Evolutionary conservation across 2,797 vertebrate genomes (phyloP), one percentile per base, ranked within the genome.

Genomic region (Prionace glauca): DNA sequence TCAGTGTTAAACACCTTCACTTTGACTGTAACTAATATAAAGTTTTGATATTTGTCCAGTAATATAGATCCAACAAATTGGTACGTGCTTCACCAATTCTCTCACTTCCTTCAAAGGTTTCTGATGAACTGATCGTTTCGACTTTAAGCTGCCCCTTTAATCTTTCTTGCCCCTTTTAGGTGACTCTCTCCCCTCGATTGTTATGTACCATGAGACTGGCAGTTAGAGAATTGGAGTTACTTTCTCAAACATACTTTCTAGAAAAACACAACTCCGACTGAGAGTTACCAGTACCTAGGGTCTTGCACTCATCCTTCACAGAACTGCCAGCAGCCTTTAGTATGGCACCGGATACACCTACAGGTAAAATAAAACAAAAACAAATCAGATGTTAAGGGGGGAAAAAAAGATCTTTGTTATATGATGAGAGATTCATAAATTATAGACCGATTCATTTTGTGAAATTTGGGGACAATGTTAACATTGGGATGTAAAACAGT

Each of bases 291-390:
- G 84, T 96, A 97, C 97, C 97, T 69, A 96, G 96, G 86, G 94
- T 96, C 95, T 96, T 96, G 96, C 97, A 97, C 96, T 97, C 96
- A 45, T 96, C 96, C 56, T 92, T 79, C 69, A 97, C 97, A 71
- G 96, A 96, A 94, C 96, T 88, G n/a, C 97, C 97, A 36, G 97
- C 97, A 77, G 96, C 97, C 94, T 96, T 96, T 20, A 97, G 95
- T 95, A 97, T 97, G 74, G 96, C 97, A 91, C 96, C 97, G 96
- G 97, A 97, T 32, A 97, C 97, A 77, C 97, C 97, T 97, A 88
- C 71, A 56, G 62, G 88, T 45, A 65, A 96, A 72, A 24, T 10
- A 10, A 26, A 62, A 36, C 60, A 69, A 86, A 41, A 41, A 95
- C 9, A 62, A 62, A 62, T 11, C 41, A 86, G 87, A 88, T n/a